These are phyloP conservation scores for Cephalotes varians DNA, from an alignment of 2,888 invertebrate genomes.

Conservation along the genomic window DNA sequence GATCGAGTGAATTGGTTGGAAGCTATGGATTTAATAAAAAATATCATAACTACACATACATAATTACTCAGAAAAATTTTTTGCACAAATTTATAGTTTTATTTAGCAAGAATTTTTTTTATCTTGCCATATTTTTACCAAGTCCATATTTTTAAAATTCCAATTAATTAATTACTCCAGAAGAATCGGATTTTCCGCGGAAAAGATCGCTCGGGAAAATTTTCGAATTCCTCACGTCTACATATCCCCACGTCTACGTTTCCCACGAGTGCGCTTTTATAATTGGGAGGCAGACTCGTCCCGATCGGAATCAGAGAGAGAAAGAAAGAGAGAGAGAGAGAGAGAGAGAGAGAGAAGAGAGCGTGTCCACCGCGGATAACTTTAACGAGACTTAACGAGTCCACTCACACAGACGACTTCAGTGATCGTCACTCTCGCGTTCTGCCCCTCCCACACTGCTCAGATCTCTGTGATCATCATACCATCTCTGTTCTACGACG, in stretches of 20 bases:
- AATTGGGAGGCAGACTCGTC: slow-evolving; percentile 1
- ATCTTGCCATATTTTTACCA: neutral
- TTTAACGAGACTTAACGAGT: slow-evolving; percentile 78
- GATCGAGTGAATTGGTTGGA: neutral
- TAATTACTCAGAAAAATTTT: neutral
- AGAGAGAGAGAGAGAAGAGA: slow-evolving; percentile 8
- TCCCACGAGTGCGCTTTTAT: slow-evolving; percentile 2
- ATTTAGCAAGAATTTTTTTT: neutral
- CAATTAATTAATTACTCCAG: neutral
- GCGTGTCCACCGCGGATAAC: slow-evolving; percentile 34
- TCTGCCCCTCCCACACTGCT: slow-evolving; percentile 9
- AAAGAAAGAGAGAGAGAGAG: neutral
- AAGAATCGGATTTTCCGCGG: neutral
- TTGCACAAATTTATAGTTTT: neutral
- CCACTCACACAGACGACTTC: slow-evolving; percentile 70
- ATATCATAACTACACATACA: neutral
- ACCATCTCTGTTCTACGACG: slow-evolving; percentile 63
- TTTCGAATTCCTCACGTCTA: neutral
- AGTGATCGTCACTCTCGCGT: slow-evolving; percentile 48
- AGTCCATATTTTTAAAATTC: neutral
- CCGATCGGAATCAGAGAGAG: slow-evolving; percentile 22
- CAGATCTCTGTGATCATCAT: slow-evolving; percentile 41
- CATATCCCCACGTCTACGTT: too few species aligned
- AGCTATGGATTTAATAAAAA: neutral
- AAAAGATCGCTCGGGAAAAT: neutral